phyloP scores from a whole-genome alignment of 2,113 vertebrate species.

The Anseranas semipalmata region DNA sequence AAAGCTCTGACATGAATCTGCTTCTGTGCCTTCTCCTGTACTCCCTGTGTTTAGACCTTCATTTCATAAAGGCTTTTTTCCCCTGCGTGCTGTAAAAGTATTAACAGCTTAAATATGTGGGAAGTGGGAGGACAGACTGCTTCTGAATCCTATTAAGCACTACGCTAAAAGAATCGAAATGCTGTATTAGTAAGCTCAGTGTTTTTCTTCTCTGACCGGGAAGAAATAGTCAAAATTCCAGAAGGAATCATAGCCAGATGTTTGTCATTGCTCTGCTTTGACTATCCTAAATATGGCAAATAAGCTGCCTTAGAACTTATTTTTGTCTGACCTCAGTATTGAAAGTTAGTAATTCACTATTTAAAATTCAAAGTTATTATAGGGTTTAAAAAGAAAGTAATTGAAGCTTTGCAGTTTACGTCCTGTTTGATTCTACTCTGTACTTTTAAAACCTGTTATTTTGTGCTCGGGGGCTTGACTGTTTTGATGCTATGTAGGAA shows the following conservation, averaged over 20 bases:
- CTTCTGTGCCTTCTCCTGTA: neutral
- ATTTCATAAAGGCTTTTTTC: neutral
- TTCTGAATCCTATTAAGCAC: conserved; percentile 47
- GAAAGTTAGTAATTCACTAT: conserved; percentile 71
- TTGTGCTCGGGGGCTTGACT: conserved; percentile 27
- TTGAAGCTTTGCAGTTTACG: conserved; percentile 18
- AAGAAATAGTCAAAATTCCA: conserved; percentile 76
- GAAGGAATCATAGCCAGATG: conserved; percentile 75
- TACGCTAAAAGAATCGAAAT: neutral
- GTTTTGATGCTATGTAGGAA: conserved; percentile 9
- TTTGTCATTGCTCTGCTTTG: conserved; percentile 62
- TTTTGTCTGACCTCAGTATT: conserved; percentile 71
- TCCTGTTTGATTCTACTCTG: neutral
- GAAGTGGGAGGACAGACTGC: conserved; percentile 30
- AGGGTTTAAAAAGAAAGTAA: conserved; percentile 42
- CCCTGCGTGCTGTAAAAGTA: neutral
- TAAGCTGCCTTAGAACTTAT: conserved; percentile 53
- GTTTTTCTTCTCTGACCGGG: conserved; percentile 51
- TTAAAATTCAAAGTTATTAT: conserved; percentile 28
- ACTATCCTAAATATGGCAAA: conserved; percentile 76
- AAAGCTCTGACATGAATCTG: neutral
- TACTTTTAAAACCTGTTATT: conserved; percentile 58
- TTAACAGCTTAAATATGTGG: conserved; percentile 56
- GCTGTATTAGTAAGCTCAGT: conserved; percentile 35
- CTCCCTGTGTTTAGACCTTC: neutral